phyloP scores from a whole-genome alignment of 2,113 vertebrate species.

The Boleophthalmus pectinirostris region DNA sequence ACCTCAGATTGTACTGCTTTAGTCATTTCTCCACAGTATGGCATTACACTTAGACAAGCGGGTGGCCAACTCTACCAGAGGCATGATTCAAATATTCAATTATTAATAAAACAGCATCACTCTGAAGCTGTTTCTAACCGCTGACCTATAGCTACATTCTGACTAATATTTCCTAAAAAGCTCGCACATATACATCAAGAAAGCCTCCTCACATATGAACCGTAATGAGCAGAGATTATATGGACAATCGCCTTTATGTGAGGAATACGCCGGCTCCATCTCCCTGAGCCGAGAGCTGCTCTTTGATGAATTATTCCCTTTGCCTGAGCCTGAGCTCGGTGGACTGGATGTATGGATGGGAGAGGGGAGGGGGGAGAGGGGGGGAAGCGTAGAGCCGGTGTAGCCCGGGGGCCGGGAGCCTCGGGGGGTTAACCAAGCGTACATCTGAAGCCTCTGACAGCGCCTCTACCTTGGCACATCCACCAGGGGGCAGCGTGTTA shows the following conservation, averaged over 20 bases:
- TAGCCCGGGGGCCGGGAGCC: constrained; percentile 6
- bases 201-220: not conserved
- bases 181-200: not conserved
- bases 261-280: constrained; percentile 3
- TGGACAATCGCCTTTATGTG: constrained; percentile 9
- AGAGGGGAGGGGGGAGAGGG: not conserved
- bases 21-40: too few species aligned
- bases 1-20: too few species aligned
- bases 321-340: constrained; percentile 6
- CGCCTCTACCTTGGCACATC: constrained; percentile 23
- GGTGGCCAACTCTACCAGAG: too few species aligned
- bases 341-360: constrained; percentile 12
- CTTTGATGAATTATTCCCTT: constrained; percentile 62
- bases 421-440: constrained; percentile 5
- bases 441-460: constrained; percentile 65
- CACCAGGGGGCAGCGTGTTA: constrained; percentile 67
- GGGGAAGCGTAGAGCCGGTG: not conserved
- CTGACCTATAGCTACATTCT: too few species aligned
- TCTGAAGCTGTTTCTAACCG: too few species aligned
- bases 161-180: too few species aligned
- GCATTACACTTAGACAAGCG: too few species aligned
- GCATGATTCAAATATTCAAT: too few species aligned
- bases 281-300: constrained; percentile 6
- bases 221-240: not conserved
- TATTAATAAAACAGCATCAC: too few species aligned